A percentile compares a stretch with the other conserved stretches of the same genome.
Evolutionary conservation across 2,797 vertebrate genomes (phyloP).

Genomic region (Eleutherodactylus coqui): DNA sequence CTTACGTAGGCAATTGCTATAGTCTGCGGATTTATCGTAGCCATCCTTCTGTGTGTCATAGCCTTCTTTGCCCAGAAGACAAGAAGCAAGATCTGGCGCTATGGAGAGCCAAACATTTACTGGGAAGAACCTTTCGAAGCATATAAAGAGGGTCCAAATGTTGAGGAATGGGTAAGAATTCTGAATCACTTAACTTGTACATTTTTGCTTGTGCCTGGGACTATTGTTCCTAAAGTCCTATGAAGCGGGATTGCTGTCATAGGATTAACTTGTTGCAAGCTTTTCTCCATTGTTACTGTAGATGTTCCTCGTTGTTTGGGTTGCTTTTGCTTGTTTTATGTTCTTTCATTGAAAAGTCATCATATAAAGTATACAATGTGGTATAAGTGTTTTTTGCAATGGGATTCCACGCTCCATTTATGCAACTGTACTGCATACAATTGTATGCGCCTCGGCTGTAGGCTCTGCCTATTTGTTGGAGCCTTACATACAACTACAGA

Average conservation of each 20-base stretch:
- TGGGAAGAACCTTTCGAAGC: slow-evolving; percentile 76
- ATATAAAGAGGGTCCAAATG: slow-evolving; percentile 75
- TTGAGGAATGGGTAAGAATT: slow-evolving; percentile 84
- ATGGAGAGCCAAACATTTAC: slow-evolving; percentile 82
- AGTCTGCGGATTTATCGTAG: slow-evolving; percentile 83
- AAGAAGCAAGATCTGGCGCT: slow-evolving; percentile 85
- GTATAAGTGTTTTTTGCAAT: neutral
- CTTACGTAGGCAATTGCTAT: slow-evolving; percentile 80
- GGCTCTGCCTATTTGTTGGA: neutral
- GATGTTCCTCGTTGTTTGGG: neutral
- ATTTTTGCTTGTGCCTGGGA: neutral
- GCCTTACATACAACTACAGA: neutral
- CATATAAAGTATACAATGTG: too few species aligned
- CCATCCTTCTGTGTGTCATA: slow-evolving; percentile 78
- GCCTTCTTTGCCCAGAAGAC: slow-evolving; percentile 86
- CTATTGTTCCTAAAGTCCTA: neutral
- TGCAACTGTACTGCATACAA: neutral
- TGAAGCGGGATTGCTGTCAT: neutral
- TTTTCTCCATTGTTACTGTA: neutral
- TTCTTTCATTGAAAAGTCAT: neutral
- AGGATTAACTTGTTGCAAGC: neutral
- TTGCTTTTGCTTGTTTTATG: neutral
- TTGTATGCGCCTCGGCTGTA: neutral
- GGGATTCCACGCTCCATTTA: neutral
- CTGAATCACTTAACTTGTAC: neutral